Evolutionary conservation across 37 sponge, comb jelly and placozoan genomes (phyloP), one percentile per base, ranked within the genome.

Genomic region (Theonella swinhoei): DNA sequence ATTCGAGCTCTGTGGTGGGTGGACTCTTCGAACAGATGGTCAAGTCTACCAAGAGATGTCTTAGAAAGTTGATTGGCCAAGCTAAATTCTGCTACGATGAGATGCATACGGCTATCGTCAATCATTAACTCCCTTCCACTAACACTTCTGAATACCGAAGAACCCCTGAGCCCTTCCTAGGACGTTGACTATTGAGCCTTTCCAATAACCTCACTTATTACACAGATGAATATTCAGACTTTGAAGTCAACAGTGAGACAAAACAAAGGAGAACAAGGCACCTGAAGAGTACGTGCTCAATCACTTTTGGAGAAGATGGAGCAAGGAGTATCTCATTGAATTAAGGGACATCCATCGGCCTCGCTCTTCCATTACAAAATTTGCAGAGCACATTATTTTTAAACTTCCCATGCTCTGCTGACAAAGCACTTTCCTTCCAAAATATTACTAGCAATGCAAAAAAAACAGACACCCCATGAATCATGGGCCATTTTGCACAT

Each of bases 1-100:
- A 29, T 87, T 87, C 62, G 81, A 87, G n/a, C n/a, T n/a, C n/a
- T n/a, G n/a, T n/a, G n/a, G n/a, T n/a, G n/a, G 82, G 88, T 25
- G 88, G 88, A 65, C 32, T 87, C 1, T 87, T 87, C 54, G 82
- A 81, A 42, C 35, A 82, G 33, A 39, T 87, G 76, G 39, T 87
- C 37, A 67, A 30, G 39, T 76, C 76, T 1, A 37, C 42, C 61
- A 87, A 87, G 70, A 38, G 82, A 54, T 81, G 88, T 43, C 43
- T 87, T 0, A 38, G 87, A 25, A 87, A 87, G 67, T 41, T 80
- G 33, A 47, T 79, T n/a, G 88, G 88, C 9, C 35, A 42, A 75
- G 88, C 82, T 22, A 76, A 32, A 70, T 59, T 87, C 32, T 68
- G 82, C 31, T 68, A 76, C 28, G 88, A 87, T 22, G 88, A 87